phyloP scores from a whole-genome alignment of 2,797 vertebrate species.

The Falco berigora region DNA sequence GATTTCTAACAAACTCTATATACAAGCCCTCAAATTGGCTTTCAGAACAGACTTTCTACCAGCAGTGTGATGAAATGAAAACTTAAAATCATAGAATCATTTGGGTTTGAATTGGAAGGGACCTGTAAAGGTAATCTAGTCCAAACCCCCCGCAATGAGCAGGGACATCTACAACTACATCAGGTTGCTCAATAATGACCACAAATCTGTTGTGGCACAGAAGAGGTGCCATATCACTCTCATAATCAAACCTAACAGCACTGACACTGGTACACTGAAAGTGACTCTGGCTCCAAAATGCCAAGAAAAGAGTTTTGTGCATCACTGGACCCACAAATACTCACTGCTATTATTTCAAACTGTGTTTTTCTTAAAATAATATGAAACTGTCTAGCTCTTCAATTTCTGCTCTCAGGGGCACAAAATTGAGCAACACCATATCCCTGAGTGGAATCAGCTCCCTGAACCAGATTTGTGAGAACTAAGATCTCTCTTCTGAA shows the following conservation, averaged over 20 bases:
- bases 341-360: not conserved
- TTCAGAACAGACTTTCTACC: not conserved
- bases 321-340: not conserved
- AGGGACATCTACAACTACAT: not conserved
- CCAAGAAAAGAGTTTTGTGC: not conserved
- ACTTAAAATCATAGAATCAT: not conserved
- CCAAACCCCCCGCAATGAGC: not conserved
- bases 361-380: not conserved
- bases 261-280: not conserved
- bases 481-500: not conserved
- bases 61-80: not conserved
- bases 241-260: not conserved
- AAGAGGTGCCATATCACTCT: not conserved
- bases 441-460: not conserved
- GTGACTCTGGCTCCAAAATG: not conserved
- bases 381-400: not conserved
- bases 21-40: not conserved
- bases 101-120: not conserved
- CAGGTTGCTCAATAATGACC: not conserved
- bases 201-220: not conserved
- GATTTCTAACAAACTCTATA: not conserved
- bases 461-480: not conserved
- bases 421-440: not conserved
- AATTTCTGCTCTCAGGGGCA: not conserved
- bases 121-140: not conserved